Percentiles rank a stretch among this genome's conserved stretches.
phyloP scores from a whole-genome alignment of 2,113 vertebrate genomes.

The Grammomys surdaster region DNA sequence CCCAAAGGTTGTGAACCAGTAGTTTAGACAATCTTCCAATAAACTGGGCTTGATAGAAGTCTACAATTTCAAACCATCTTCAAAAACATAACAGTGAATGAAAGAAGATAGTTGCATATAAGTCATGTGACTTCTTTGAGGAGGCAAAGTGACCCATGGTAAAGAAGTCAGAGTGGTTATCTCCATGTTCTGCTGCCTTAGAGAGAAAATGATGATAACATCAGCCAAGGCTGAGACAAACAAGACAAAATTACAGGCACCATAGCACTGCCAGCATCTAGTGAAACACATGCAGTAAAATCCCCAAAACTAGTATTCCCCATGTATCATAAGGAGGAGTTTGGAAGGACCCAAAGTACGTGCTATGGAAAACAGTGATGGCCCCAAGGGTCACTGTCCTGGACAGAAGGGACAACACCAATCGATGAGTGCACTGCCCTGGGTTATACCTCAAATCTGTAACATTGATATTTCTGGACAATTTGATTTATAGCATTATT shows the following conservation, averaged over 20 bases:
- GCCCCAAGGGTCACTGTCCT: not conserved
- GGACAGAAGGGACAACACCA: not conserved
- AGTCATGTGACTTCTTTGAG: not conserved
- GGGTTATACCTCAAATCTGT: not conserved
- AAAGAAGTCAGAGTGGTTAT: not conserved
- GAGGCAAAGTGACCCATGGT: not conserved
- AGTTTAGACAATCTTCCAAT: not conserved
- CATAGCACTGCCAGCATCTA: not conserved
- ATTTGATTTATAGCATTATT: not conserved
- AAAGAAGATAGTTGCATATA: not conserved
- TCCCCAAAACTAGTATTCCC: not conserved
- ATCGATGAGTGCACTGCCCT: fast-evolving
- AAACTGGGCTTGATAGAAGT: not conserved
- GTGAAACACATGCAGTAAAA: not conserved
- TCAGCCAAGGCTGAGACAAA: not conserved
- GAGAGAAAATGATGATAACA: not conserved
- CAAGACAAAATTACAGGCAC: not conserved
- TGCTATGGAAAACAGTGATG: not conserved
- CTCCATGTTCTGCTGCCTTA: not conserved
- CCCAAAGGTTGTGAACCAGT: not conserved
- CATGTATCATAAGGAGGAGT: not conserved
- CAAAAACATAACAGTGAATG: not conserved
- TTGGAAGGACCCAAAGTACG: not conserved
- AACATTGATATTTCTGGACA: not conserved
- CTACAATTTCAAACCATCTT: not conserved